phyloP scores from a whole-genome alignment of 2,888 invertebrate species.

The Chrysolina oricalcia region DNA sequence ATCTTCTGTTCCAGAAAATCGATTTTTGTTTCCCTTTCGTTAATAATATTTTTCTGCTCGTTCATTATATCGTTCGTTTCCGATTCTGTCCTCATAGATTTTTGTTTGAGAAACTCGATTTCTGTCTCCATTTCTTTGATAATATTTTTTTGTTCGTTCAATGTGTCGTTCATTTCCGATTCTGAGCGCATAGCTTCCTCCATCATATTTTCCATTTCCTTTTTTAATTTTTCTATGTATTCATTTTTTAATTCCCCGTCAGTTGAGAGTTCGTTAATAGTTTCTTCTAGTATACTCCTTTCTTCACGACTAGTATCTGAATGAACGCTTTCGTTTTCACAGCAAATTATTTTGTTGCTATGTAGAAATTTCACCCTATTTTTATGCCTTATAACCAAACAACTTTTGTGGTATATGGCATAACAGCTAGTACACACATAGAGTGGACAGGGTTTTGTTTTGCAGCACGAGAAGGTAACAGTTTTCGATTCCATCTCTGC shows the following conservation, averaged over 20 bases:
- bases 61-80: no score
- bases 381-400: slow-evolving; percentile 19
- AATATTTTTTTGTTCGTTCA: slow-evolving; percentile 13
- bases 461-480: slow-evolving; percentile 12
- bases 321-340: slow-evolving; percentile 14
- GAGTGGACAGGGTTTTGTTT: slow-evolving; percentile 25
- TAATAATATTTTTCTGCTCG: no score
- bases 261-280: slow-evolving; percentile 30
- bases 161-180: slow-evolving; percentile 23
- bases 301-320: slow-evolving; percentile 18
- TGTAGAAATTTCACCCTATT: slow-evolving; percentile 25
- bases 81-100: neutral
- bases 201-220: slow-evolving; percentile 23
- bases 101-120: slow-evolving; percentile 14
- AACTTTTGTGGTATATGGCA: slow-evolving; percentile 28
- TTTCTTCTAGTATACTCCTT: slow-evolving; percentile 31
- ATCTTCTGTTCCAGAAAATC: no score
- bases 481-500: slow-evolving; percentile 3
- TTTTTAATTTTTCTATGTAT: slow-evolving; percentile 26
- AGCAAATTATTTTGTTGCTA: slow-evolving; percentile 16
- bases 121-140: slow-evolving; percentile 27
- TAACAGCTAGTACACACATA: slow-evolving; percentile 27
- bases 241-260: slow-evolving; percentile 20
- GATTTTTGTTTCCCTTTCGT: no score
- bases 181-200: slow-evolving; percentile 26